These are phyloP conservation scores for Limanda limanda DNA, from an alignment of 2,113 vertebrate species.

Conservation along the genomic window DNA sequence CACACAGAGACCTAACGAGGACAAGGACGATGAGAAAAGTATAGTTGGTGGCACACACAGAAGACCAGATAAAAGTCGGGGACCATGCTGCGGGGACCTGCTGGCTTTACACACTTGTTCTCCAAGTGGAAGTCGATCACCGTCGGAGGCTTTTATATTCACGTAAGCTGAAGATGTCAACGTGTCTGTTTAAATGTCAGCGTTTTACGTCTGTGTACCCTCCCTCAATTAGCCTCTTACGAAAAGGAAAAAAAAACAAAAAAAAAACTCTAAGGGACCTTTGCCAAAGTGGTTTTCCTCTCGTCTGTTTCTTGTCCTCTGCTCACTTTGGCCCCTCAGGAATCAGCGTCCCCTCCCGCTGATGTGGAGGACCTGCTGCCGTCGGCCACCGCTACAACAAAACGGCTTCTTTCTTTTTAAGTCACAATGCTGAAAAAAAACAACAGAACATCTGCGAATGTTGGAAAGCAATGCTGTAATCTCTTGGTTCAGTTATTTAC, in stretches of 20 bases:
- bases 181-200: conserved; percentile 63
- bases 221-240: background rate
- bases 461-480: conserved; percentile 15
- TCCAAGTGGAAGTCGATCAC: conserved; percentile 24
- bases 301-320: conserved; percentile 44
- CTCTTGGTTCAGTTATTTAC: conserved; percentile 31
- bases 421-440: conserved; percentile 39
- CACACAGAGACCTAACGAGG: conserved; percentile 14
- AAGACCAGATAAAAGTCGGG: conserved; percentile 3
- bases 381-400: background rate
- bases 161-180: conserved; percentile 51
- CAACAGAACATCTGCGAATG: conserved; percentile 24
- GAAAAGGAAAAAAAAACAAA: background rate
- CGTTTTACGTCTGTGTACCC: conserved; percentile 44
- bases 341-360: conserved; percentile 50
- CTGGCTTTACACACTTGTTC: conserved; percentile 55
- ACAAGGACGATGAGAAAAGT: conserved; percentile 23
- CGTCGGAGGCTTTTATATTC: conserved; percentile 61
- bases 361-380: conserved; percentile 18
- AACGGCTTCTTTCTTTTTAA: conserved; percentile 8
- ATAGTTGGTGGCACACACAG: conserved; percentile 7
- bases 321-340: conserved; percentile 75
- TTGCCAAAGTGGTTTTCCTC: conserved; percentile 71
- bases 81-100: conserved; percentile 44
- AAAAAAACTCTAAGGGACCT: conserved; percentile 57